Evolutionary conservation across 1,140 invertebrate genomes (phyloP), one percentile per base, ranked within the genome.

Genomic region (Berghia stephanieae): DNA sequence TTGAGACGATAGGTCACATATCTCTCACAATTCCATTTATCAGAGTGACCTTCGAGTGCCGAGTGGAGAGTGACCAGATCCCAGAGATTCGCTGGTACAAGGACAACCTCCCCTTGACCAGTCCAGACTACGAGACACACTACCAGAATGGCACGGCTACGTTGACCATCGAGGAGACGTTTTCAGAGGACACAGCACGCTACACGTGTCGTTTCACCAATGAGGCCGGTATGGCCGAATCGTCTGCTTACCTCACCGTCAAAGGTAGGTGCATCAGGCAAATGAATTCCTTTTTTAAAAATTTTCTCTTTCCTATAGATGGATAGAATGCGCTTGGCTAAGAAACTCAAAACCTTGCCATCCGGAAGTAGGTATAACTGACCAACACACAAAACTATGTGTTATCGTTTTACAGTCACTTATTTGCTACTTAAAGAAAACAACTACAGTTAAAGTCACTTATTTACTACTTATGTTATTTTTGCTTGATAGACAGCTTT

Each of bases 81-180:
- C 83, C 84, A 78, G 93, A 93, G 86, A 92, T 98, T 6, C 93
- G 92, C 84, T 99, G 97, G 97, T 94, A 93, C 82, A 93, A 94
- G 82, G 97, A 98, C 89, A 95, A 94, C 46, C 92, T 94, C 81
- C 93, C 94, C 86, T 92, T 98, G 80, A 92, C 92, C 55, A 92
- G 94, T 76, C 92, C 92, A 77, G 92, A 94, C 82, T 94, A 94
- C 82, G 90, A 91, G 78, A 93, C 93, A 0, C 90, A 86, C 31
- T 91, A 84, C 77, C 89, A 89, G 44, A 84, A 90, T 55, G 87
- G 83, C 31, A 42, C 83, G 34, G 90, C 69, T 66, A 93, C 92
- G 70, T 86, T 95, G 8, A 93, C 91, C 0, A 95, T 95, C 78
- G 94, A 94, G 80, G 94, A 95, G 88, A 94, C 93, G 0, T 95